Conservation (phyloP, 2,797 vertebrate species). For the Oreortyx pictus region DNA sequence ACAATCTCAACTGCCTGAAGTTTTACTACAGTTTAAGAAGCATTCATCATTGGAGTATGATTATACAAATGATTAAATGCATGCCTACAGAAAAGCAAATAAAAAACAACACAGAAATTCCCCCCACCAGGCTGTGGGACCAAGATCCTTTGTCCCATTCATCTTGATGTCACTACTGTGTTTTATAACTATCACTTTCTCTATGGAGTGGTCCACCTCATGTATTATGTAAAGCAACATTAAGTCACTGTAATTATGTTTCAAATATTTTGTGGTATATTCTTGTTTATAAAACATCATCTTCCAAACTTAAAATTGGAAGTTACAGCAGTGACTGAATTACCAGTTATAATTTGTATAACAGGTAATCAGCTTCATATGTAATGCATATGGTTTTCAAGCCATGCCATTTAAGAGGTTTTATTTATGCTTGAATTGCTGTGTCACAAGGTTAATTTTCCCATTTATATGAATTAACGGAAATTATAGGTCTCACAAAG, state of each 20-base stretch:
- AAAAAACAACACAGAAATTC: not conserved
- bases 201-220: not conserved
- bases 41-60: not conserved
- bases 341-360: not conserved
- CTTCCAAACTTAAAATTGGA: not conserved
- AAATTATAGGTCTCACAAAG: not conserved
- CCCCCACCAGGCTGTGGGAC: not conserved
- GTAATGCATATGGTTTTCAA: not conserved
- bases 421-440: not conserved
- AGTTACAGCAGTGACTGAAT: not conserved
- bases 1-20: not conserved
- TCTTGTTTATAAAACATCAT: not conserved
- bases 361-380: not conserved
- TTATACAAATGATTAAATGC: not conserved
- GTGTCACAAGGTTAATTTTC: not conserved
- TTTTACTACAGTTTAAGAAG: not conserved
- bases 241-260: not conserved
- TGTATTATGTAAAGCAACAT: not conserved
- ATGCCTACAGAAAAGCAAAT: not conserved
- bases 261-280: not conserved
- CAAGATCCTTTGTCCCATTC: not conserved
- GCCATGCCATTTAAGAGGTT: not conserved
- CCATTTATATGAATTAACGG: not conserved
- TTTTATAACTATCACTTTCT: not conserved
- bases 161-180: not conserved